Evolutionary conservation across 2,888 invertebrate genomes (phyloP).

Genomic region (Sipha maydis): DNA sequence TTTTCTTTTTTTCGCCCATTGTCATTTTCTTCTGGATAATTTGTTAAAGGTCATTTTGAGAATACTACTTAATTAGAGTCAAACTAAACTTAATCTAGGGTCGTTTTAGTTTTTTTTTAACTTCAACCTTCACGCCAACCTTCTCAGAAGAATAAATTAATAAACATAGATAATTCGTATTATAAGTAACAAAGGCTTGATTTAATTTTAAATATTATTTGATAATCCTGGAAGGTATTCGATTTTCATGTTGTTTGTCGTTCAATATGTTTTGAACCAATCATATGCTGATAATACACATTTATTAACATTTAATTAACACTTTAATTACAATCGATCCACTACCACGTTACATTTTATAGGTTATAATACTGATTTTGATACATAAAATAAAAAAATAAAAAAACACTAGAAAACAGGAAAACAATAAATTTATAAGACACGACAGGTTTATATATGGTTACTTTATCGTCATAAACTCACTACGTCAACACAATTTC

Average conservation of each 20-base stretch:
- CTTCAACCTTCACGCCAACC: background rate
- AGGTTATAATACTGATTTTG: no score
- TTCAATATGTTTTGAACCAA: no score
- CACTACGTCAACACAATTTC: constrained; percentile 23
- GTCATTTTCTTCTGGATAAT: constrained; percentile 4
- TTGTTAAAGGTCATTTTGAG: constrained; percentile 21
- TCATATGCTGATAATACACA: no score
- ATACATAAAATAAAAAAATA: no score
- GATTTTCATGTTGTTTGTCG: no score
- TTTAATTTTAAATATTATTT: no score
- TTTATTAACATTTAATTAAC: no score
- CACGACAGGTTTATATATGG: background rate
- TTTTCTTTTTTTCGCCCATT: background rate
- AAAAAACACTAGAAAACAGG: background rate
- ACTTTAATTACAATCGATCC: no score
- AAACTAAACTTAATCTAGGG: constrained; percentile 36
- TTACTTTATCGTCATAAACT: constrained; percentile 21
- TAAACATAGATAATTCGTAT: background rate
- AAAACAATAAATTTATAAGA: background rate
- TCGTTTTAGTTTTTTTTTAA: background rate
- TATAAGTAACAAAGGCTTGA: background rate
- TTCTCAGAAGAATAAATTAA: background rate
- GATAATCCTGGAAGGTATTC: no score
- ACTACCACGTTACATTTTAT: no score
- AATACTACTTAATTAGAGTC: constrained; percentile 31